Base-by-base conservation (phyloP, 2,888 invertebrate genomes). In the Acholoe squamosa region DNA sequence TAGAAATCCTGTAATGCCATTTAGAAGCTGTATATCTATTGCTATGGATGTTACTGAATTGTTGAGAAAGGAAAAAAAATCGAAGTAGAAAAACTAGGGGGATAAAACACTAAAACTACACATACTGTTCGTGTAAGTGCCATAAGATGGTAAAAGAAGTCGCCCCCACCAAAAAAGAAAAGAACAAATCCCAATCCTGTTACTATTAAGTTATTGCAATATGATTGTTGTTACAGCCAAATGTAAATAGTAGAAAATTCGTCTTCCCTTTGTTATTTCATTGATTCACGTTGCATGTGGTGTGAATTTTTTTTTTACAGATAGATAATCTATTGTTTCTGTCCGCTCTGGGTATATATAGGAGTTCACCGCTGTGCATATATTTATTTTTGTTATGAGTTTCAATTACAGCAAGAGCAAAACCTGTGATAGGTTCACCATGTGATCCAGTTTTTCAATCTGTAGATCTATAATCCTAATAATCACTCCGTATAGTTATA, bases 381-480 rank as follows among this genome's bases (percentile, higher is more conserved):
- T 43, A 80, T 80, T 80, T 80, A 80, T 25, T 80, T 19, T 80
- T 34, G 80, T 80, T 80, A 33, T 14, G 33, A 43, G 25, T 31
- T 34, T 10, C 0, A 71, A 80, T 28, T 76, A 76, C 28, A 22
- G 31, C 86, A 14, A 86, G 43, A 54, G 86, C 54, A 86, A 43
- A 86, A 54, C 54, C 84, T 84, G 84, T 84, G 84, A 84, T 84
- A 84, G 34, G 31, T 33, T 84, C 84, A 86, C 54, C 52, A 43
- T 86, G 86, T 86, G 86, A 86, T 86, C 56, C 86, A 51, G 86
- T 54, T 86, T 86, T 86, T 80, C 43, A 76, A n/a, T 80, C 33
- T 56, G 86, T 86, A 84, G 84, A 84, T 3, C 84, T 86, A 22
- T 86, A 86, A 54, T 25, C 31, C 19, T 54, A 86, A 86, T 86